A percentile compares a stretch with the other conserved stretches of the same genome.
Conservation (phyloP, 1,140 invertebrate species). For the Leptinotarsa lineolata region DNA sequence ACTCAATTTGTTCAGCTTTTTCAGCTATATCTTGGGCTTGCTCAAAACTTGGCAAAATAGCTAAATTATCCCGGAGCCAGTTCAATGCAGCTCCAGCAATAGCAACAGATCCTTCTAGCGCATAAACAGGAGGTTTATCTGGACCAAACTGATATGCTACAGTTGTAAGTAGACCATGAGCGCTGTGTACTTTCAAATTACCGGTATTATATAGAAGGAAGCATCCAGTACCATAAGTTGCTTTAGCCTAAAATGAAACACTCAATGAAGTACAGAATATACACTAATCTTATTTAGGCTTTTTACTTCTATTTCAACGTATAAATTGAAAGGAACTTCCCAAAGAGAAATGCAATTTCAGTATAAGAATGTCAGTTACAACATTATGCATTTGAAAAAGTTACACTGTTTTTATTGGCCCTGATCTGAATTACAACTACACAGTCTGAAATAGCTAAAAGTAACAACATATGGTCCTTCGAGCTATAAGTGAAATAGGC, state of each 20-base stretch:
- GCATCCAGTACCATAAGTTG: constrained; percentile 95
- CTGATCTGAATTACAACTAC: too few species aligned
- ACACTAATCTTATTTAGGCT: neutral
- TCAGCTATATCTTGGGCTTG: constrained; percentile 62
- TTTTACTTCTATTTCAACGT: too few species aligned
- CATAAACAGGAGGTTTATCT: constrained; percentile 79
- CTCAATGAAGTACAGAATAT: neutral
- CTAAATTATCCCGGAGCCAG: constrained; percentile 91
- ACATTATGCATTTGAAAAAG: too few species aligned
- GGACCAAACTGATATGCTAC: constrained; percentile 91
- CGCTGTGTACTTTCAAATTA: constrained; percentile 63
- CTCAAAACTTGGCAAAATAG: constrained; percentile 71
- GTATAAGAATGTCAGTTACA: too few species aligned
- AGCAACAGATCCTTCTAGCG: constrained; percentile 86
- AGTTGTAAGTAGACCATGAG: constrained; percentile 91
- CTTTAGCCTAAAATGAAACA: constrained; percentile 71
- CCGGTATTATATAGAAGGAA: constrained; percentile 97
- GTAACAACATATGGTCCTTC: too few species aligned
- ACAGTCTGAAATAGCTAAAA: too few species aligned
- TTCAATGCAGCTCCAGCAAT: constrained; percentile 73
- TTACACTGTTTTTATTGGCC: too few species aligned
- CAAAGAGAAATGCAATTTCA: too few species aligned
- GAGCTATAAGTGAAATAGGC: too few species aligned
- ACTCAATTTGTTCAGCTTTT: constrained; percentile 70
- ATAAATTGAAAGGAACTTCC: too few species aligned